These are phyloP conservation scores for Capitulum mitella DNA, from an alignment of 2,888 invertebrate species.

Conservation along the genomic window DNA sequence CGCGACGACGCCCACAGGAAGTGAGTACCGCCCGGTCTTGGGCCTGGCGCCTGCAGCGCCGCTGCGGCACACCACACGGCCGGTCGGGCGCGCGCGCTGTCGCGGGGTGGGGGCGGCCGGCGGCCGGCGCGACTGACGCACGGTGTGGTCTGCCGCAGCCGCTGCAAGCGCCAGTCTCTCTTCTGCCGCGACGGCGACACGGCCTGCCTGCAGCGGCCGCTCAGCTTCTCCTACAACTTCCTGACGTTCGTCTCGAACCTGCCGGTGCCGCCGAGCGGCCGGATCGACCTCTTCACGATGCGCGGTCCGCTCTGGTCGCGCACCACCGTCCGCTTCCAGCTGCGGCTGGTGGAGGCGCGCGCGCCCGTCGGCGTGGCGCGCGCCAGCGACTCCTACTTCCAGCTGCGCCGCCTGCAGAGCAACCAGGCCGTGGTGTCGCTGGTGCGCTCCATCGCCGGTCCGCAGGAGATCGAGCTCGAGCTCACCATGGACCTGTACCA, in stretches of 20 bases:
- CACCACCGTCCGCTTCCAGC: slow-evolving; percentile 64
- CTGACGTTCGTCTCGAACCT: slow-evolving; percentile 82
- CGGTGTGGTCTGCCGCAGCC: slow-evolving; percentile 52
- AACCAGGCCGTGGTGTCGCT: slow-evolving; percentile 71
- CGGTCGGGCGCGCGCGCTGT: neutral
- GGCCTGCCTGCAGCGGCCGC: slow-evolving; percentile 68
- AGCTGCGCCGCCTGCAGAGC: slow-evolving; percentile 39
- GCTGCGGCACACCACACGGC: neutral
- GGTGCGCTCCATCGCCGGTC: slow-evolving; percentile 66
- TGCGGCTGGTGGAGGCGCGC: slow-evolving; percentile 55
- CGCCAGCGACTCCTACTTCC: slow-evolving; percentile 32
- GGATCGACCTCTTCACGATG: slow-evolving; percentile 77
- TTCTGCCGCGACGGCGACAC: slow-evolving; percentile 64
- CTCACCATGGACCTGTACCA: slow-evolving; percentile 76
- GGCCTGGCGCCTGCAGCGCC: neutral
- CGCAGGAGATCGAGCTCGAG: slow-evolving; percentile 82
- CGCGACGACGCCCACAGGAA: slow-evolving; percentile 69
- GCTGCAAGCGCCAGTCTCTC: slow-evolving; percentile 65
- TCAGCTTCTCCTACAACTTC: slow-evolving; percentile 85
- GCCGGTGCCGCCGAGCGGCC: slow-evolving; percentile 57
- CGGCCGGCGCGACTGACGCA: slow-evolving; percentile 26
- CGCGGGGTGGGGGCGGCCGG: slow-evolving; percentile 1
- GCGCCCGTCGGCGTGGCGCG: slow-evolving; percentile 51
- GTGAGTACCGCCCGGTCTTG: slow-evolving; percentile 46
- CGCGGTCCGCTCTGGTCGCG: slow-evolving; percentile 66